These are phyloP conservation scores for Caenorhabditis latens DNA, from an alignment of 1,140 invertebrate genomes.

Conservation along the genomic window DNA sequence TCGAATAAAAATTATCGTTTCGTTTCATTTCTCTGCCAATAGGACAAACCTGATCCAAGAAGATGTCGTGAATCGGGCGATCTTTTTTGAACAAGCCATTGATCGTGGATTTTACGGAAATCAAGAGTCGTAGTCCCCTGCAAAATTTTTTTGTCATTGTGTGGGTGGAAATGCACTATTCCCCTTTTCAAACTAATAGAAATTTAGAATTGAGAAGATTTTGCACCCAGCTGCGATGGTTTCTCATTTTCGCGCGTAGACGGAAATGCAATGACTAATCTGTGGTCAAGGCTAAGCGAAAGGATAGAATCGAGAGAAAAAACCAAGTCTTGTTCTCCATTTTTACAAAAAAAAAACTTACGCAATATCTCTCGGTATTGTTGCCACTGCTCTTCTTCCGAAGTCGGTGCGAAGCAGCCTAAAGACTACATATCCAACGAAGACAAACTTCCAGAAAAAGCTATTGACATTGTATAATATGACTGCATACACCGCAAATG, in stretches of 20 bases:
- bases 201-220: slow-evolving; percentile 39
- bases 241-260: slow-evolving; percentile 47
- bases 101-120: slow-evolving; percentile 36
- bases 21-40: neutral
- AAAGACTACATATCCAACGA: slow-evolving; percentile 41
- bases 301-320: neutral
- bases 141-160: neutral
- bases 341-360: slow-evolving; percentile 3
- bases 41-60: slow-evolving; percentile 60
- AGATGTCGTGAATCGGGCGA: slow-evolving; percentile 63
- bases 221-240: slow-evolving; percentile 35
- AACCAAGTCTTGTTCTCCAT: neutral
- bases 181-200: neutral
- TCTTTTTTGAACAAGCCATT: slow-evolving; percentile 24
- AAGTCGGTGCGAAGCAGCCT: slow-evolving; percentile 26
- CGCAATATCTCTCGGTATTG: slow-evolving; percentile 42
- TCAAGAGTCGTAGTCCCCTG: slow-evolving; percentile 48
- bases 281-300: slow-evolving; percentile 13
- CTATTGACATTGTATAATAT: slow-evolving; percentile 37
- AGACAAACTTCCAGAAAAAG: slow-evolving; percentile 38
- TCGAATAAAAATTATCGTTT: slow-evolving; percentile 47
- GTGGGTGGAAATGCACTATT: neutral
- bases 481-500: slow-evolving; percentile 6
- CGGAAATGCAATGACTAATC: slow-evolving; percentile 39
- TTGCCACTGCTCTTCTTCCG: slow-evolving; percentile 46